Base-by-base conservation (phyloP, 2,797 vertebrate genomes). In the Echiichthys vipera region DNA sequence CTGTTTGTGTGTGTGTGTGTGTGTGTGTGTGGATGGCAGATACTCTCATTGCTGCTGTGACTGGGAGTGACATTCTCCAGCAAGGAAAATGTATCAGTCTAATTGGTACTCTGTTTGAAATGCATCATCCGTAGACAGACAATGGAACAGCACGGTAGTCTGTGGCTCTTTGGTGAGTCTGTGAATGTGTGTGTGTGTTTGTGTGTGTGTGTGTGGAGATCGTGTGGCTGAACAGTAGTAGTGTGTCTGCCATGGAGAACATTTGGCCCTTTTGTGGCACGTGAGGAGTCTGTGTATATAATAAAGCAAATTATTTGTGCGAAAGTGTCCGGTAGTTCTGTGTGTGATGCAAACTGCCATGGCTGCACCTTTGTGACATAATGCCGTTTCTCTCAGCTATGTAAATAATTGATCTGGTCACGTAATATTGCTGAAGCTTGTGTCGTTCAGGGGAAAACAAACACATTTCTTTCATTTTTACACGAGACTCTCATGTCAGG, bases 51-150 rank as follows among this genome's bases (percentile, higher is more conserved):
- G 39, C 62, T 51, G 58, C 59, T 71, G 65, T 63, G 62, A 78
- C 63, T 70, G 53, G 22, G 45, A 57, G 34, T 74, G 81, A 90
- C 57, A 82, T 77, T 83, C 49, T 83, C 81, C 89, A 90, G 85
- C 57, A 46, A 66, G 86, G 89, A 86, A 85, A 89, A 71, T 81
- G 81, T 78, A 72, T 89, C 78, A 81, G 84, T 90, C 78, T 86
- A 80, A 77, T 59, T 85, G 85, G 56, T 74, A 78, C 70, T 46
- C 15, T 88, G 87, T 91, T 89, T 87, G 77, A 87, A 89, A 90
- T 86, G 72, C 61, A 68, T 90, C 81, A 86, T 75, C 56, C 51
- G 55, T 50, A 56, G 70, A 53, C 70, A 39, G 71, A 75, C 74
- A 40, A 7, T 43, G 74, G 84, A 80, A 78, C 59, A 67, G 61